phyloP scores from a whole-genome alignment of 2,888 invertebrate genomes.

The Oscheius onirici region DNA sequence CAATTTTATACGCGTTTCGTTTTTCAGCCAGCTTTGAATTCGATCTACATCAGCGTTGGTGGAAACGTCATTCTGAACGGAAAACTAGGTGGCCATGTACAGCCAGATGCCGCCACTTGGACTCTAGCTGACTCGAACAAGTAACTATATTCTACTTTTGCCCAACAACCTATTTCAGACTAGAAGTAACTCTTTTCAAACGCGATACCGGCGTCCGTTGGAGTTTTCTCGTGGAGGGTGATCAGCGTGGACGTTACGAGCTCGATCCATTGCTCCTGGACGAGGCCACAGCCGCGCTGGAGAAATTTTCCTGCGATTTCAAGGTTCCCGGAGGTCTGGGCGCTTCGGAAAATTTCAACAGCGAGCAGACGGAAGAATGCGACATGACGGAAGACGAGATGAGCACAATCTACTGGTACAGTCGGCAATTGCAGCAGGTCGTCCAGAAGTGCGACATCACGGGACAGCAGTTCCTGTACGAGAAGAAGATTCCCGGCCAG shows the following conservation, averaged over 20 bases:
- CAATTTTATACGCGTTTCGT: neutral
- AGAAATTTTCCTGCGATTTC: conserved; percentile 37
- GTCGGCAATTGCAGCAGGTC: conserved; percentile 38
- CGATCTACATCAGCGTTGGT: conserved; percentile 18
- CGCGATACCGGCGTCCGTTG: conserved; percentile 31
- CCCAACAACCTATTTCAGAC: conserved; percentile 18
- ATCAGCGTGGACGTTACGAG: conserved; percentile 37
- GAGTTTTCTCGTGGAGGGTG: conserved; percentile 40
- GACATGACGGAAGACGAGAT: conserved; percentile 37
- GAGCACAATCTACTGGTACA: conserved; percentile 41
- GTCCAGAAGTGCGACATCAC: conserved; percentile 43
- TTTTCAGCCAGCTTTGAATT: neutral
- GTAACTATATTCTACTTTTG: neutral
- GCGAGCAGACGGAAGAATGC: conserved; percentile 50
- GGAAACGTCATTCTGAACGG: conserved; percentile 23
- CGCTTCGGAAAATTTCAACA: conserved; percentile 41
- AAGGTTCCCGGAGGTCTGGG: conserved; percentile 28
- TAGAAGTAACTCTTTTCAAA: conserved; percentile 42
- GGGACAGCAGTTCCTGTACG: conserved; percentile 44
- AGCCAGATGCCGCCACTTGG: conserved; percentile 20
- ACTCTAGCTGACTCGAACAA: conserved; percentile 18
- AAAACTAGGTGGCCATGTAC: conserved; percentile 22
- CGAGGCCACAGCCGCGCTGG: conserved; percentile 25
- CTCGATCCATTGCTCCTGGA: conserved; percentile 31
- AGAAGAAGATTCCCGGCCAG: neutral